Percentiles rank a stretch among this genome's conserved stretches.
Conservation (phyloP, 2,797 vertebrate species). For the Oreortyx pictus region DNA sequence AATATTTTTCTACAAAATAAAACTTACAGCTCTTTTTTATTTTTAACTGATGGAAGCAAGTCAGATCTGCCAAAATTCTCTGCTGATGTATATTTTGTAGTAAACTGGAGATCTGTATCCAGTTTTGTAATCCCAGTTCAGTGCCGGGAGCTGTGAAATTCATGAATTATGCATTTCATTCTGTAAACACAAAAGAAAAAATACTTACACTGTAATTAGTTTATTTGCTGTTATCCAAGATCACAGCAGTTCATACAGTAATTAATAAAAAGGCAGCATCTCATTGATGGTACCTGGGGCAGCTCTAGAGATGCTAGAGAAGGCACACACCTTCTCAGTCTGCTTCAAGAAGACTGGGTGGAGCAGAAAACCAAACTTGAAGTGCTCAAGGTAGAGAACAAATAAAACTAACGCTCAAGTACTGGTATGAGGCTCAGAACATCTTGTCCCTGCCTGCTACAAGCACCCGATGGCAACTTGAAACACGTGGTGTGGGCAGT, state of each 20-base stretch:
- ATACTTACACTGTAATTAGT: not conserved
- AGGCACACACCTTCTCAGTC: not conserved
- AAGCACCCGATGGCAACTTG: not conserved
- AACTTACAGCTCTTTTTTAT: not conserved
- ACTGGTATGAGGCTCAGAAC: not conserved
- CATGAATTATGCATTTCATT: not conserved
- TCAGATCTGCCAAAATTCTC: not conserved
- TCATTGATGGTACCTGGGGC: accelerated
- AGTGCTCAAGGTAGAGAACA: accelerated
- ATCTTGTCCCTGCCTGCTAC: not conserved
- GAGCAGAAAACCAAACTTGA: not conserved
- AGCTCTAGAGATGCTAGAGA: not conserved
- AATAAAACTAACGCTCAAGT: not conserved
- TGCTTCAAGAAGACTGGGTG: not conserved
- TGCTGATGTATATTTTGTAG: not conserved
- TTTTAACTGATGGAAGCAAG: not conserved
- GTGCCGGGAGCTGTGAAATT: not conserved
- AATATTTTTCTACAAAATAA: not conserved
- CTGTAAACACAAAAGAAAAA: not conserved
- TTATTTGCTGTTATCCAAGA: not conserved
- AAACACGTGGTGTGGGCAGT: not conserved
- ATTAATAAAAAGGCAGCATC: not conserved
- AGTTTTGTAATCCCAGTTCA: not conserved
- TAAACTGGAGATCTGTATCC: not conserved
- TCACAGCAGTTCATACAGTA: not conserved